These are phyloP conservation scores for Bacillus rossius DNA, from an alignment of 1,140 invertebrate species.

Conservation along the genomic window DNA sequence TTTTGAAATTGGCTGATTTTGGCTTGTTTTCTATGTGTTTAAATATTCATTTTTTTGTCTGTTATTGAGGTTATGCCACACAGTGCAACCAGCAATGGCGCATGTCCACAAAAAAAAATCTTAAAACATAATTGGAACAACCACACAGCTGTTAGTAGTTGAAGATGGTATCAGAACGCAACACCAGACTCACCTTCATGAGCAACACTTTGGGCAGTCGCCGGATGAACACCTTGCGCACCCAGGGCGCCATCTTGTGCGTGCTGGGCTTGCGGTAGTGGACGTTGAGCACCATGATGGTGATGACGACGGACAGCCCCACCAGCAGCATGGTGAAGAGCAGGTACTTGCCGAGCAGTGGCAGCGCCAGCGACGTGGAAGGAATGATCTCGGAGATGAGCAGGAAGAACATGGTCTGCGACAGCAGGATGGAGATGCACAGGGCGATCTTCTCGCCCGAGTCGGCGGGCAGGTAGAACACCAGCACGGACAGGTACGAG, in stretches of 20 bases:
- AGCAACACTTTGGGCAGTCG: slow-evolving; percentile 74
- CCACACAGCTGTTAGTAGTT: no score
- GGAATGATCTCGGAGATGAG: slow-evolving; percentile 98
- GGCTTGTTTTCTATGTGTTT: no score
- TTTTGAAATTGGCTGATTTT: no score
- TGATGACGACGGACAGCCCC: slow-evolving; percentile 92
- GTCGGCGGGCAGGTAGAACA: slow-evolving; percentile 97
- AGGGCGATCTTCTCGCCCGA: slow-evolving; percentile 98
- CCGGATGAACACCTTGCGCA: slow-evolving; percentile 81
- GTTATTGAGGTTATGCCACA: no score
- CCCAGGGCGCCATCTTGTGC: slow-evolving; percentile 93
- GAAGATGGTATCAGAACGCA: no score
- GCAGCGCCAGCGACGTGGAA: slow-evolving; percentile 93
- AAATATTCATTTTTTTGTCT: no score
- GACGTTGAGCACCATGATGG: slow-evolving; percentile 97
- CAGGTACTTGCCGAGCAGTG: slow-evolving; percentile 95
- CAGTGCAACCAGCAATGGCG: no score
- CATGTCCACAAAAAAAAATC: no score
- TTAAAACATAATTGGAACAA: no score
- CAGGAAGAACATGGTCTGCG: slow-evolving; percentile 98
- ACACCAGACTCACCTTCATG: slow-evolving; percentile 56
- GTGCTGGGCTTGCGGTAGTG: slow-evolving; percentile 98
- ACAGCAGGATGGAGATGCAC: slow-evolving; percentile 97
- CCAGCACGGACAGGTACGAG: slow-evolving; percentile 84
- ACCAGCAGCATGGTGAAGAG: slow-evolving; percentile 99